Conservation (phyloP, 2,888 invertebrate genomes). For the Caenorhabditis macrosperma region DNA sequence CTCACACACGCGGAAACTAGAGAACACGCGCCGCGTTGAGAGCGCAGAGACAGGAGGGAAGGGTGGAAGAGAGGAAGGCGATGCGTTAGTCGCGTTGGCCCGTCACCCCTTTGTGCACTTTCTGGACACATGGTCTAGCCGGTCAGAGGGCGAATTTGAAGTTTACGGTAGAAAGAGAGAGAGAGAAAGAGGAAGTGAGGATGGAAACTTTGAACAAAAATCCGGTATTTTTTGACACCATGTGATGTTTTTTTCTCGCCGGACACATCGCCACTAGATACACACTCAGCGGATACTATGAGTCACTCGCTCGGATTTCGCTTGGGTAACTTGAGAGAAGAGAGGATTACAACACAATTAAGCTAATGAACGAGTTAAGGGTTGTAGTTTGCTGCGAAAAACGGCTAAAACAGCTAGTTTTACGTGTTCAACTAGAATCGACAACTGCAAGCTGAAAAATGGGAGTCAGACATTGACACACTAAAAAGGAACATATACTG, state of each 20-base stretch:
- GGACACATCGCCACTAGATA: not conserved
- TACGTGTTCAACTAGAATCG: too few species aligned
- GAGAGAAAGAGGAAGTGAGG: not conserved
- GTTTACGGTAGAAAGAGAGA: not conserved
- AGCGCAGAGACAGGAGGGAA: not conserved
- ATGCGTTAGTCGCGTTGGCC: not conserved
- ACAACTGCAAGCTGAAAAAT: too few species aligned
- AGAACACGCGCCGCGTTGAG: not conserved
- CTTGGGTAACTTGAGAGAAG: too few species aligned
- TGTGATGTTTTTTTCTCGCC: conserved; percentile 28
- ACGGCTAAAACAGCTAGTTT: too few species aligned
- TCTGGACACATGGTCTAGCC: not conserved
- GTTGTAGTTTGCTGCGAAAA: too few species aligned
- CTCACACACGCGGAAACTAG: conserved; percentile 3
- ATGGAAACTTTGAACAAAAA: too few species aligned
- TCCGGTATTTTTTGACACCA: conserved; percentile 46
- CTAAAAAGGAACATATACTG: too few species aligned
- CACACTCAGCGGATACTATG: conserved; percentile 5
- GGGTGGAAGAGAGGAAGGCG: not conserved
- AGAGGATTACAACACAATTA: too few species aligned
- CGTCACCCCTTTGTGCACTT: conserved; percentile 16
- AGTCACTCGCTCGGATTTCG: conserved; percentile 8
- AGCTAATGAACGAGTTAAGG: too few species aligned
- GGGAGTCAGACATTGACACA: too few species aligned
- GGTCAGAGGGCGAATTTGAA: conserved; percentile 17